phyloP scores from a whole-genome alignment of 2,797 vertebrate genomes.

The Champsocephalus gunnari region DNA sequence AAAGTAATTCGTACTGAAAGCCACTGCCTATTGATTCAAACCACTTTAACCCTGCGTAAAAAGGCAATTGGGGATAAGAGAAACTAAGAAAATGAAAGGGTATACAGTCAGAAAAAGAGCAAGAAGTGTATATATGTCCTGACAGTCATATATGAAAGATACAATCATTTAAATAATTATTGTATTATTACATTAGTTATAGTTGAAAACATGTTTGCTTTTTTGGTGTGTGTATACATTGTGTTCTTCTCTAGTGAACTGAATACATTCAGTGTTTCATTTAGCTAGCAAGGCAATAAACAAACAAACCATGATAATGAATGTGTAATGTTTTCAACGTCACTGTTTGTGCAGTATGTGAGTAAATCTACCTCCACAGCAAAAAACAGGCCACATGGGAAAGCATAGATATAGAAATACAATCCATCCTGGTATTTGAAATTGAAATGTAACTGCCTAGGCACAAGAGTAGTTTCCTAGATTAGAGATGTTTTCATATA shows the following conservation, averaged over 20 bases:
- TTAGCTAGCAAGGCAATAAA: conserved; percentile 10
- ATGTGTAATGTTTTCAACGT: conserved; percentile 21
- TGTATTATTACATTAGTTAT: conserved; percentile 7
- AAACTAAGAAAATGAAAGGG: neutral
- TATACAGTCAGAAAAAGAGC: neutral
- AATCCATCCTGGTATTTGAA: conserved; percentile 28
- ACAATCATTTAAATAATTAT: neutral
- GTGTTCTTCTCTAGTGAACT: neutral
- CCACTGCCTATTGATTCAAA: conserved; percentile 34
- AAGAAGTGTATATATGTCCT: neutral
- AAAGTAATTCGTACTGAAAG: conserved; percentile 41
- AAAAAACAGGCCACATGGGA: conserved; percentile 27
- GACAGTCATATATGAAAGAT: neutral
- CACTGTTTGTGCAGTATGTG: conserved; percentile 2
- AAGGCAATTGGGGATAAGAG: conserved; percentile 18
- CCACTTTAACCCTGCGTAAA: conserved; percentile 20
- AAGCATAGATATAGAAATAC: conserved; percentile 42
- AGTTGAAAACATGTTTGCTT: neutral
- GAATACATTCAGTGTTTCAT: conserved; percentile 7
- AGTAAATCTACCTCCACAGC: conserved; percentile 11
- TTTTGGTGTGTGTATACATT: neutral
- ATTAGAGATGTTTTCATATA: conserved; percentile 60
- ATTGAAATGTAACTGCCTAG: conserved; percentile 48
- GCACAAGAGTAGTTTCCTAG: conserved; percentile 42
- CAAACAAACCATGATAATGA: conserved; percentile 25